phyloP scores from a whole-genome alignment of 1,140 invertebrate species.

The Drosophila neocordata region DNA sequence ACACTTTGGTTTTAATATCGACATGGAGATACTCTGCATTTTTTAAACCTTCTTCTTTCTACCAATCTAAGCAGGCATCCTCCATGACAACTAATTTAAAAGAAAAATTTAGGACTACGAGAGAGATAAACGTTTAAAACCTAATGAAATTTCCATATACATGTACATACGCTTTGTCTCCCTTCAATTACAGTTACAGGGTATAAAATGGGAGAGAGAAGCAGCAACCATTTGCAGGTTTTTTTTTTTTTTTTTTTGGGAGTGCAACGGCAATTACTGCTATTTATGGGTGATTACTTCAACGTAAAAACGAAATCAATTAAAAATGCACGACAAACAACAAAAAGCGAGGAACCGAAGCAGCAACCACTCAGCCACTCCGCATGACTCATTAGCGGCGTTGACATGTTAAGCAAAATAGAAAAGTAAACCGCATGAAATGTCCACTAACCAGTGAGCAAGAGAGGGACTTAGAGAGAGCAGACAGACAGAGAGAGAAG shows the following conservation, averaged over 20 bases:
- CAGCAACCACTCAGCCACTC: slow-evolving; percentile 25
- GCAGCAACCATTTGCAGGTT: slow-evolving; percentile 15
- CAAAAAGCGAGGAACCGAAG: not conserved
- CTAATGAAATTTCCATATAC: too few species aligned
- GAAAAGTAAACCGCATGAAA: slow-evolving; percentile 17
- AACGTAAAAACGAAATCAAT: slow-evolving; percentile 73
- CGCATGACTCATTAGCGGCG: slow-evolving; percentile 67
- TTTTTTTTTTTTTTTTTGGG: not conserved
- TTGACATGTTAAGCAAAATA: slow-evolving; percentile 60
- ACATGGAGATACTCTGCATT: not conserved
- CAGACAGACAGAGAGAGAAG: not conserved
- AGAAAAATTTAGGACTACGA: too few species aligned
- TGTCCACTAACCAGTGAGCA: slow-evolving; percentile 15
- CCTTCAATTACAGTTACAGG: too few species aligned
- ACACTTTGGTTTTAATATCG: not conserved
- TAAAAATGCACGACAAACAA: slow-evolving; percentile 72
- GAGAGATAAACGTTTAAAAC: too few species aligned
- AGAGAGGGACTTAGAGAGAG: slow-evolving; percentile 1
- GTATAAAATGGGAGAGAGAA: slow-evolving; percentile 16
- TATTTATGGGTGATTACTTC: slow-evolving; percentile 79
- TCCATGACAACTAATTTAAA: too few species aligned
- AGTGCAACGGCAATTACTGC: slow-evolving; percentile 67
- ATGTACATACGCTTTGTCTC: too few species aligned
- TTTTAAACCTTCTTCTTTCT: too few species aligned
- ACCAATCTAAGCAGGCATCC: too few species aligned